Evolutionary conservation across 2,888 invertebrate species (phyloP).

Genomic region (Phania funesta): DNA sequence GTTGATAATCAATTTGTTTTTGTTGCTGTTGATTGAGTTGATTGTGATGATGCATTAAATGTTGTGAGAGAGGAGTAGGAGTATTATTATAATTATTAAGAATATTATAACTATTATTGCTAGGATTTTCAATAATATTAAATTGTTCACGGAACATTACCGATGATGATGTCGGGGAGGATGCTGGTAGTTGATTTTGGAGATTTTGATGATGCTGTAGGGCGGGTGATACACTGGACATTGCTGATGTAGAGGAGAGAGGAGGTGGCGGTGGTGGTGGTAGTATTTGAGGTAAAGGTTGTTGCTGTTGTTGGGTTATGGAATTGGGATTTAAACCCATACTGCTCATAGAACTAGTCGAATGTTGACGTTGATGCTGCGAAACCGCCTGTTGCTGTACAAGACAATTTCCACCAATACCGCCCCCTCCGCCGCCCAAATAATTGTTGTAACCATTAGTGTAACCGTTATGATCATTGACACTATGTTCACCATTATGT

Average conservation of each 20-base stretch:
- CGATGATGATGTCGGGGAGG: slow-evolving; percentile 81
- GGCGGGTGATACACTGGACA: slow-evolving; percentile 54
- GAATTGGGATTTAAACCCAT: slow-evolving; percentile 68
- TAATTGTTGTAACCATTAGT: slow-evolving; percentile 68
- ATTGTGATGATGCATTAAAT: slow-evolving; percentile 38
- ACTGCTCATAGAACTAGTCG: slow-evolving; percentile 69
- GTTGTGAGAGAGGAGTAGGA: slow-evolving; percentile 64
- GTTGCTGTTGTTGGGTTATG: slow-evolving; percentile 68
- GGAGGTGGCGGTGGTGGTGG: slow-evolving; percentile 68
- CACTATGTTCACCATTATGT: slow-evolving; percentile 70
- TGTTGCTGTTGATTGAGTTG: slow-evolving; percentile 33
- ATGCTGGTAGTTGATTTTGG: slow-evolving; percentile 69
- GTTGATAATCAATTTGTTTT: slow-evolving; percentile 36
- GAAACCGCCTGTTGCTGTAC: slow-evolving; percentile 61
- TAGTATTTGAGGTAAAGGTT: slow-evolving; percentile 64
- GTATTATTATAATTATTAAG: slow-evolving; percentile 69
- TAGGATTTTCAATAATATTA: slow-evolving; percentile 80
- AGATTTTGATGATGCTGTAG: slow-evolving; percentile 49
- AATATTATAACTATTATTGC: slow-evolving; percentile 75
- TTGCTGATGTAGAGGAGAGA: slow-evolving; percentile 57
- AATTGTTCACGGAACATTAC: slow-evolving; percentile 81
- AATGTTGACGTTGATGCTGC: slow-evolving; percentile 69
- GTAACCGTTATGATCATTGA: slow-evolving; percentile 68
- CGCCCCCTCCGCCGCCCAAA: slow-evolving; percentile 53
- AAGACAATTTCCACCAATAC: not conserved